phyloP scores from a whole-genome alignment of 2,888 invertebrate genomes.

The Xestobium rufovillosum region DNA sequence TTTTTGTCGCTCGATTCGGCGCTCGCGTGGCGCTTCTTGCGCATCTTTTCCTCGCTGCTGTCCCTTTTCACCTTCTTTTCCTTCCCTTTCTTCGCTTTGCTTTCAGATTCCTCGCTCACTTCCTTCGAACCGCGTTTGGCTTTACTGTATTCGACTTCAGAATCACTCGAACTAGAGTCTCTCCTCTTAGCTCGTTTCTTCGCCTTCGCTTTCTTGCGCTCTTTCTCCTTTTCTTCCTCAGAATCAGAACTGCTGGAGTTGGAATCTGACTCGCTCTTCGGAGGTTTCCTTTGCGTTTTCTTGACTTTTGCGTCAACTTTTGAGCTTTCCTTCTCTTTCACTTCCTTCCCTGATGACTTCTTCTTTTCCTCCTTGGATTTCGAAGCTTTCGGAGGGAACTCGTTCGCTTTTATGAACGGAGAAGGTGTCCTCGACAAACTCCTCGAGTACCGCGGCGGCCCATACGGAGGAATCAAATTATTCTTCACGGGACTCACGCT shows the following conservation, averaged over 20 bases:
- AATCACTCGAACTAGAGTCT: slow-evolving; percentile 47
- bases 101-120: slow-evolving; percentile 45
- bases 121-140: slow-evolving; percentile 48
- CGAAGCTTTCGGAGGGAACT: slow-evolving; percentile 46
- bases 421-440: slow-evolving; percentile 82
- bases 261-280: slow-evolving; percentile 40
- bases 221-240: slow-evolving; percentile 35
- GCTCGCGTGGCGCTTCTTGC: slow-evolving; percentile 51
- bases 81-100: slow-evolving; percentile 43
- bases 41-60: slow-evolving; percentile 45
- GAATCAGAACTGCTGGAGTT: slow-evolving; percentile 40
- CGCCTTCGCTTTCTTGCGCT: slow-evolving; percentile 33
- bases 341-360: slow-evolving; percentile 40
- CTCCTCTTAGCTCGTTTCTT: slow-evolving; percentile 44
- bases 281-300: slow-evolving; percentile 37
- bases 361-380: slow-evolving; percentile 44
- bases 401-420: slow-evolving; percentile 68
- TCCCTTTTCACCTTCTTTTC: slow-evolving; percentile 47
- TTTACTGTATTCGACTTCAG: slow-evolving; percentile 39
- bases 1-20: slow-evolving; percentile 55
- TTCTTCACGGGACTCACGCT: slow-evolving; percentile 34
- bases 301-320: slow-evolving; percentile 29
- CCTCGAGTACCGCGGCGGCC: slow-evolving; percentile 53
- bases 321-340: no score
- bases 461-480: slow-evolving; percentile 39